Percentiles rank a stretch among this genome's conserved stretches.
phyloP scores from a whole-genome alignment of 2,888 invertebrate species.

The Bruchidius siliquastri region DNA sequence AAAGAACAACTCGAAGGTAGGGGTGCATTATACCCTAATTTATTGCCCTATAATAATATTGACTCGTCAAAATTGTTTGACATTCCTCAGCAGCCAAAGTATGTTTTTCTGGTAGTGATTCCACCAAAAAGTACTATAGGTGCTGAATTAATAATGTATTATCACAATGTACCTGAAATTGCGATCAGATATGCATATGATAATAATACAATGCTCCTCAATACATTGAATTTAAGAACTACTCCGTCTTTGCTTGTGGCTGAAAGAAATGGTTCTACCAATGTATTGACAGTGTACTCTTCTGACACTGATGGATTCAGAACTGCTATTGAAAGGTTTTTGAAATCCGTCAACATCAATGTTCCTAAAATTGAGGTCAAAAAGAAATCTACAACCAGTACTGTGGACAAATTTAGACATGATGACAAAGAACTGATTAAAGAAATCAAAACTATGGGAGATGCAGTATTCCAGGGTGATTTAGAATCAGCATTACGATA shows the following conservation, averaged over 20 bases:
- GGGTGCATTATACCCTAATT: slow-evolving; percentile 59
- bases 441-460: slow-evolving; percentile 39
- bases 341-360: neutral
- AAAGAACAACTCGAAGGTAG: slow-evolving; percentile 59
- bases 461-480: slow-evolving; percentile 78
- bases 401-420: neutral
- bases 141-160: slow-evolving; percentile 63
- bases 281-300: neutral
- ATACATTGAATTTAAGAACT: neutral
- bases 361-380: neutral
- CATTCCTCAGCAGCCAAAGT: slow-evolving; percentile 47
- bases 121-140: slow-evolving; percentile 58
- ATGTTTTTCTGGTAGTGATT: slow-evolving; percentile 65
- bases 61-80: slow-evolving; percentile 42
- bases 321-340: neutral
- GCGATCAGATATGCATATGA: slow-evolving; percentile 54
- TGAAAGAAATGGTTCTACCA: neutral
- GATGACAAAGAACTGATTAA: neutral
- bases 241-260: neutral
- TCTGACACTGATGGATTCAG: neutral
- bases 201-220: slow-evolving; percentile 44
- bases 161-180: slow-evolving; percentile 55
- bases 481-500: slow-evolving; percentile 75
- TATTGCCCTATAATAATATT: slow-evolving; percentile 55
- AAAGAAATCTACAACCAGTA: neutral